Conservation (phyloP, 2,888 invertebrate species). For the Peribatodes rhomboidaria region DNA sequence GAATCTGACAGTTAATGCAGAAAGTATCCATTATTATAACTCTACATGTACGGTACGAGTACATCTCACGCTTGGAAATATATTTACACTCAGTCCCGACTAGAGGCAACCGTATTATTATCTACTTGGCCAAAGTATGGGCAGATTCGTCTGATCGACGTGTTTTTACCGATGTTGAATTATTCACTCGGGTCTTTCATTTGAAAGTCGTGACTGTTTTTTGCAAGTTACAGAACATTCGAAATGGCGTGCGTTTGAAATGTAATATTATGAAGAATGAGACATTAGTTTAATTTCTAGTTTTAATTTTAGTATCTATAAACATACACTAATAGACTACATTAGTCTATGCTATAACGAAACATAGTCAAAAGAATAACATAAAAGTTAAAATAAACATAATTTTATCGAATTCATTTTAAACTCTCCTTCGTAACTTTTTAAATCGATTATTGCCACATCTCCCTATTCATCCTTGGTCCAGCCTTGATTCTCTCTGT, state of each 20-base stretch:
- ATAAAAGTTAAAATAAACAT: too few relatives aligned
- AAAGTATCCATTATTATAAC: too few relatives aligned
- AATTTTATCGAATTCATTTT: too few relatives aligned
- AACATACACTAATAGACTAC: too few relatives aligned
- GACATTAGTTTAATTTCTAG: neutral
- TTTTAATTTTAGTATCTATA: too few relatives aligned
- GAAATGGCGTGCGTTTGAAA: neutral
- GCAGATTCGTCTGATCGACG: neutral
- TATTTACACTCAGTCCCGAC: neutral
- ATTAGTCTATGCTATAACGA: too few relatives aligned
- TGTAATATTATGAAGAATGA: neutral
- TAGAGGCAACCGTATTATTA: neutral
- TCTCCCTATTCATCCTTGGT: neutral
- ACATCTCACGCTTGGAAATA: too few relatives aligned
- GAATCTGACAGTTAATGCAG: too few relatives aligned
- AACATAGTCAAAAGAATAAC: too few relatives aligned
- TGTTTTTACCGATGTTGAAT: constrained; percentile 11
- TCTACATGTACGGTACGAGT: too few relatives aligned
- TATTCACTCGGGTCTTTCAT: constrained; percentile 15
- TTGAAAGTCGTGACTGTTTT: constrained; percentile 24
- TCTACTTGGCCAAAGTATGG: neutral
- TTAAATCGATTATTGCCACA: neutral
- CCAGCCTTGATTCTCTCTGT: neutral
- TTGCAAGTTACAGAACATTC: neutral
- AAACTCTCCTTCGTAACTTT: too few relatives aligned